Percentiles rank a stretch among this genome's conserved stretches.
These are phyloP conservation scores for Cathartes aura DNA, from an alignment of 2,113 vertebrate species.

Conservation along the genomic window DNA sequence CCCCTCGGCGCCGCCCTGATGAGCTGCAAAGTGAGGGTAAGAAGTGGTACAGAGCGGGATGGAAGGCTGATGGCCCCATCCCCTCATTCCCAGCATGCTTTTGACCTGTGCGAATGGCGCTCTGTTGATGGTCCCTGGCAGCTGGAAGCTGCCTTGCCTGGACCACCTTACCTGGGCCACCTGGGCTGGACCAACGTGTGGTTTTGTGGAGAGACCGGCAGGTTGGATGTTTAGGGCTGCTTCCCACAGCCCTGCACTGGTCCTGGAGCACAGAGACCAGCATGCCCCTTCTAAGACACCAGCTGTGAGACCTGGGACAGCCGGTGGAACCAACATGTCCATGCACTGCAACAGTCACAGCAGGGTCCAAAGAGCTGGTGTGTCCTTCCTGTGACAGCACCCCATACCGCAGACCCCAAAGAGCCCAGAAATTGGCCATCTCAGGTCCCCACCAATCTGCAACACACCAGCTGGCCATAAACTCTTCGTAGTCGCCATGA, in stretches of 20 bases:
- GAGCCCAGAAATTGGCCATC: fast-evolving
- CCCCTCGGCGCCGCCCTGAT: fast-evolving
- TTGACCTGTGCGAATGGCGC: fast-evolving
- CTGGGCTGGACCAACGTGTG: fast-evolving
- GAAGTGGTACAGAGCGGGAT: fast-evolving
- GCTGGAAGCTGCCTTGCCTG: neutral
- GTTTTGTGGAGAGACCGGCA: neutral
- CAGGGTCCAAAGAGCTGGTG: neutral
- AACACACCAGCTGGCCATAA: neutral
- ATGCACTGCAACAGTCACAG: neutral
- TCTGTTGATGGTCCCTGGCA: too few species aligned
- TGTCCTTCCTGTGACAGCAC: neutral
- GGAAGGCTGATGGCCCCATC: neutral
- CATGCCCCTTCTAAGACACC: neutral
- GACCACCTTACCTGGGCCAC: too few species aligned
- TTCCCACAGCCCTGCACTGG: neutral
- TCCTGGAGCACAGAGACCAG: neutral
- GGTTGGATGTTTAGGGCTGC: neutral
- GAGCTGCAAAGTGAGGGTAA: neutral
- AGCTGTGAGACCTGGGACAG: neutral
- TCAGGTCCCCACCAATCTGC: neutral
- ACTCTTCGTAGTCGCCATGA: too few species aligned
- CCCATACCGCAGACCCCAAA: neutral
- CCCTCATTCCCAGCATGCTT: fast-evolving
- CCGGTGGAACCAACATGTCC: neutral